Conservation (phyloP, 2,888 invertebrate species). For the Rotaria sp. region DNA sequence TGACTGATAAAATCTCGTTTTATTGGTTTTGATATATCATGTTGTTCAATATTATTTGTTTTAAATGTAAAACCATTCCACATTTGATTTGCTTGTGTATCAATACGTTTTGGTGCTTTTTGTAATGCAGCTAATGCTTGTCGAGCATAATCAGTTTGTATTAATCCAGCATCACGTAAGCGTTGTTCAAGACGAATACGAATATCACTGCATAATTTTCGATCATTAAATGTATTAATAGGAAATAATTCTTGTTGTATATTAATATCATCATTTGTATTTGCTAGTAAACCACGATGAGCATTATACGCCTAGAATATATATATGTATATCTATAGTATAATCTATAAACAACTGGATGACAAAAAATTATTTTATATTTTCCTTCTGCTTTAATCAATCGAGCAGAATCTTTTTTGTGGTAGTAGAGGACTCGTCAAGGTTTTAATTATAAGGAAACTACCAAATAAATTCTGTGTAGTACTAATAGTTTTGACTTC, state of each 20-base stretch:
- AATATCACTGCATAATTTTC: neutral
- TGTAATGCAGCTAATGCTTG: slow-evolving; percentile 23
- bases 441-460: no score
- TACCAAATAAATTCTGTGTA: no score
- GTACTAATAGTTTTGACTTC: no score
- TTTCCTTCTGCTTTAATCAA: no score
- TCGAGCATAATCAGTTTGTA: slow-evolving; percentile 29
- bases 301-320: neutral
- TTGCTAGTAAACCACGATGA: neutral
- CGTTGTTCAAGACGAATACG: slow-evolving; percentile 28
- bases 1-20: slow-evolving; percentile 26
- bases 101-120: neutral
- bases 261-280: neutral
- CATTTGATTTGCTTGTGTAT: neutral
- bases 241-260: slow-evolving; percentile 13
- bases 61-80: slow-evolving; percentile 11
- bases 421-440: no score
- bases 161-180: slow-evolving; percentile 20
- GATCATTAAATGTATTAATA: neutral
- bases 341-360: no score
- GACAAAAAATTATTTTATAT: no score
- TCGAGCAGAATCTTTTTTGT: no score
- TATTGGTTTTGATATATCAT: neutral
- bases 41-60: neutral
- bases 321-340: no score